Evolutionary conservation across 2,113 vertebrate genomes (phyloP).

Genomic region (Platysteira castanea): DNA sequence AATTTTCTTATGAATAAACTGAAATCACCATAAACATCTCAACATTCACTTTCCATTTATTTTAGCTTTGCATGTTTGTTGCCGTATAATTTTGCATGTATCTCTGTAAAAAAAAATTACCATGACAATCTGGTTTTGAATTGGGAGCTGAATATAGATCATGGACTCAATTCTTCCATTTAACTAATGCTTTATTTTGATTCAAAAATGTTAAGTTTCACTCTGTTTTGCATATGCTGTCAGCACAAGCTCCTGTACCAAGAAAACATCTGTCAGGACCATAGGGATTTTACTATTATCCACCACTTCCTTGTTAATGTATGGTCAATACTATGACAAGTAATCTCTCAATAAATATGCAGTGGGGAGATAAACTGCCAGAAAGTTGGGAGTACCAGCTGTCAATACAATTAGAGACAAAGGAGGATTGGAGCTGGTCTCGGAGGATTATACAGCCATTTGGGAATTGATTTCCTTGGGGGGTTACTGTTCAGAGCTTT

Average conservation of each 20-base stretch:
- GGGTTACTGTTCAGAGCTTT: not conserved
- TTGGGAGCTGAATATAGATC: not conserved
- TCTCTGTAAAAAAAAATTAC: not conserved
- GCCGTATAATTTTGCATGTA: not conserved
- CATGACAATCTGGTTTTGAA: not conserved
- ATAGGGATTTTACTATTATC: conserved; percentile 34
- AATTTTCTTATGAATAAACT: not conserved
- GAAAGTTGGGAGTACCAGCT: conserved; percentile 60
- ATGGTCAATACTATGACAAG: conserved; percentile 8
- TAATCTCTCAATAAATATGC: conserved; percentile 64
- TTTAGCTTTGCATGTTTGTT: not conserved
- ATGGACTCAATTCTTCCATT: not conserved
- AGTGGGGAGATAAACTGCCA: conserved; percentile 53
- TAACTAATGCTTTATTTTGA: conserved; percentile 3
- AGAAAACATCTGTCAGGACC: conserved; percentile 58
- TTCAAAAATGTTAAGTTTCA: not conserved
- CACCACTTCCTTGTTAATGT: conserved; percentile 2
- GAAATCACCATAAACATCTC: not conserved
- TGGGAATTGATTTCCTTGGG: conserved; percentile 58
- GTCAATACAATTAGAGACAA: conserved; percentile 63
- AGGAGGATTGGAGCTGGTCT: conserved; percentile 16
- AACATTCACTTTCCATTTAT: not conserved
- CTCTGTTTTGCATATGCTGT: conserved; percentile 1
- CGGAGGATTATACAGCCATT: not conserved
- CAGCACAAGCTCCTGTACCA: not conserved